Conservation (phyloP, 2,113 vertebrate genomes). For the Vireo altiloquus region DNA sequence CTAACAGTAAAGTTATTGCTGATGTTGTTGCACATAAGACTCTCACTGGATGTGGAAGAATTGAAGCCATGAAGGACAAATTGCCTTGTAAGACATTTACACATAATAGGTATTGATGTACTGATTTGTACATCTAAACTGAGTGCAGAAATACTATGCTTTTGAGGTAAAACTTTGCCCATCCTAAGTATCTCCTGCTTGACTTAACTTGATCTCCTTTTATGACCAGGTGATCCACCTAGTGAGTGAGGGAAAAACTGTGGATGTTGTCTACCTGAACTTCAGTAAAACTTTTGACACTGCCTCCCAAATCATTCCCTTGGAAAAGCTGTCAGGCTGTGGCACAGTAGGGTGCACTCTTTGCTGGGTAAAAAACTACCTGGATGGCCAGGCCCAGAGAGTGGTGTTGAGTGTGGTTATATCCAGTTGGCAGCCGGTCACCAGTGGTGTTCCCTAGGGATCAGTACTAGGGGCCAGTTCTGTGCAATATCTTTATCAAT, state of each 20-base stretch:
- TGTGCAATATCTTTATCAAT: background rate
- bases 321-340: background rate
- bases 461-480: background rate
- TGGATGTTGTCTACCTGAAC: background rate
- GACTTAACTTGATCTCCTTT: background rate
- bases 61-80: background rate
- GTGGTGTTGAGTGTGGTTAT: background rate
- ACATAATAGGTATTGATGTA: background rate
- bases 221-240: background rate
- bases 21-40: background rate
- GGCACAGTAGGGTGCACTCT: background rate
- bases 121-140: background rate
- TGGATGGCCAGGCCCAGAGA: background rate
- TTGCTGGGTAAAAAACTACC: background rate
- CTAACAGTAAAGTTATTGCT: background rate
- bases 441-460: background rate
- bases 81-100: background rate
- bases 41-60: background rate
- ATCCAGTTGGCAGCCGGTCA: rapidly evolving
- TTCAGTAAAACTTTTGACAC: background rate
- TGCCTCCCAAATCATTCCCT: background rate
- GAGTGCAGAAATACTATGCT: background rate
- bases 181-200: background rate
- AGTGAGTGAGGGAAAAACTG: background rate
- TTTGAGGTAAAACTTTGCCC: background rate